Evolutionary conservation across 2,113 vertebrate genomes (phyloP), one percentile per base, ranked within the genome.

Genomic region (Erinaceus europaeus): DNA sequence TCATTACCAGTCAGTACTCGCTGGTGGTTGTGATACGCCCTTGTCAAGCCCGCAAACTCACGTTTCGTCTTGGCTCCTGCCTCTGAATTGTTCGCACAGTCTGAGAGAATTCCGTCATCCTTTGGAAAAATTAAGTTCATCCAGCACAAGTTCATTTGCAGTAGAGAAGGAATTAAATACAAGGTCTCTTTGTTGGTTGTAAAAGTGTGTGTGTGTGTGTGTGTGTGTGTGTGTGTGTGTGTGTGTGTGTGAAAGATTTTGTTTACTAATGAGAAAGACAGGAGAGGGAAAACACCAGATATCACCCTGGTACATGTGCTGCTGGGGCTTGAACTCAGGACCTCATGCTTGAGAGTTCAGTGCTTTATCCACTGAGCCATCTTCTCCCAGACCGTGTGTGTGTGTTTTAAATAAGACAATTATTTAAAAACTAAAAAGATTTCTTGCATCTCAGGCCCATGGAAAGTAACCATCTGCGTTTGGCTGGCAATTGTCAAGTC

Each of bases 351-450:
- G n/a, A n/a, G n/a, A n/a, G n/a, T n/a, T n/a, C n/a, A n/a, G n/a
- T n/a, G n/a, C n/a, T n/a, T n/a, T n/a, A n/a, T n/a, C n/a, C n/a
- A n/a, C n/a, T n/a, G n/a, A n/a, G n/a, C n/a, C n/a, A n/a, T n/a
- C n/a, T n/a, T n/a, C n/a, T n/a, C n/a, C n/a, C n/a, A n/a, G n/a
- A n/a, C n/a, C n/a, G n/a, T n/a, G n/a, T n/a, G n/a, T n/a, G n/a
- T n/a, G n/a, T n/a, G n/a, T n/a, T 73, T 90, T 88, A 90, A 82
- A 85, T 68, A 90, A 74, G n/a, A 84, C 27, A 85, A 73, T n/a
- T 81, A 23, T 86, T 82, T 5, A 64, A 86, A 77, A 88, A 73
- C 5, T 5, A 11, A 50, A 59, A 57, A 82, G 17, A 36, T 44
- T 82, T 72, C 18, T 44, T 55, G 75, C 61, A 40, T 4, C 11